phyloP scores from a whole-genome alignment of 1,140 invertebrate species.

The Achroia grisella region DNA sequence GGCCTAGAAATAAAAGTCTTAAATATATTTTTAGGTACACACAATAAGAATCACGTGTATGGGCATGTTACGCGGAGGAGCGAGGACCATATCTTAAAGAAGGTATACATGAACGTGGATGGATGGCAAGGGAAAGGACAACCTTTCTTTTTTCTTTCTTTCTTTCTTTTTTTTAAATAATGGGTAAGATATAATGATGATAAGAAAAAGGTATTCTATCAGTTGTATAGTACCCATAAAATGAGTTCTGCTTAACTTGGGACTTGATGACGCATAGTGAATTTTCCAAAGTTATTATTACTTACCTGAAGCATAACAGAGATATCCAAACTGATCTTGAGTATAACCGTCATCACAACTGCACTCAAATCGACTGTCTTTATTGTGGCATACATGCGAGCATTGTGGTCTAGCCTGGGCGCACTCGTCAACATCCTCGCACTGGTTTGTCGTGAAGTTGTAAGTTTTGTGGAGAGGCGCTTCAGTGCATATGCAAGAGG shows the following conservation, averaged over 20 bases:
- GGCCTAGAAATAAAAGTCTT: constrained; percentile 37
- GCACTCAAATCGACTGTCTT: constrained; percentile 84
- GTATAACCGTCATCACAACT: constrained; percentile 85
- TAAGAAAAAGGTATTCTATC: no score
- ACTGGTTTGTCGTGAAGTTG: constrained; percentile 41
- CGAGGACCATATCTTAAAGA: no score
- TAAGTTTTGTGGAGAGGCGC: constrained; percentile 47
- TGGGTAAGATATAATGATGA: no score
- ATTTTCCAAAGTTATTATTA: constrained; percentile 1
- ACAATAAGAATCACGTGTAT: constrained; percentile 1
- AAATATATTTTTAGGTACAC: neutral
- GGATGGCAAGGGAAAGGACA: no score
- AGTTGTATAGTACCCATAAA: no score
- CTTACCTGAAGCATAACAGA: constrained; percentile 79
- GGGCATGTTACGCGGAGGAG: no score
- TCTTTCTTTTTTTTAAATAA: no score
- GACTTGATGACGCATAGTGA: neutral
- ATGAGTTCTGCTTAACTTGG: no score
- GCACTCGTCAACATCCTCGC: constrained; percentile 61
- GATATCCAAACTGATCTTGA: constrained; percentile 77
- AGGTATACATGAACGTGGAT: no score
- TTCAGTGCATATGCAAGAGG: constrained; percentile 80
- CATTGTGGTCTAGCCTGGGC: constrained; percentile 72
- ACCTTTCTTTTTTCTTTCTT: no score
- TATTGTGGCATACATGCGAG: constrained; percentile 89